Evolutionary conservation across 1,140 invertebrate genomes (phyloP).

Genomic region (Vollenhovia emeryi): DNA sequence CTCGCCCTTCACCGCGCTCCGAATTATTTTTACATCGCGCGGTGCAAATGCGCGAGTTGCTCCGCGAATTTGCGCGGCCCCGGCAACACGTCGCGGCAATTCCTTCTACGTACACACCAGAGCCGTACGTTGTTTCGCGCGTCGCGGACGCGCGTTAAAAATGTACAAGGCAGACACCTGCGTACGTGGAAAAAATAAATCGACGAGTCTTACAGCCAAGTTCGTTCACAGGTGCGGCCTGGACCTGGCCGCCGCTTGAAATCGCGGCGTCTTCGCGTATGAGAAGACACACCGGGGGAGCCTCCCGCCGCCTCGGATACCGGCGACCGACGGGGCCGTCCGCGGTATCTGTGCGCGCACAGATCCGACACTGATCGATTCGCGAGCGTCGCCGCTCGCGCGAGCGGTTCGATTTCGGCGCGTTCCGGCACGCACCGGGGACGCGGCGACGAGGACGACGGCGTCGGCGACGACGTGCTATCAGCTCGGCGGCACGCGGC

Average conservation of each 20-base stretch:
- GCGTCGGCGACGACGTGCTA: slow-evolving; percentile 41
- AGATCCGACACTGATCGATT: slow-evolving; percentile 3
- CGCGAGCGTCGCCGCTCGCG: slow-evolving; percentile 1
- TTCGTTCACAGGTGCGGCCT: background rate
- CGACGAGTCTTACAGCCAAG: background rate
- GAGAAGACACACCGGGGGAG: too few relatives aligned
- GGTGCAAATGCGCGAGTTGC: background rate
- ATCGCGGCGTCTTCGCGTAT: background rate
- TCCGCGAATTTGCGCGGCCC: background rate
- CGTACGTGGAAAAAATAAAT: background rate
- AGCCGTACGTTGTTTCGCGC: background rate
- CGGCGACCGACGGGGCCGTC: too few relatives aligned
- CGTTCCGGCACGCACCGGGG: slow-evolving; percentile 29
- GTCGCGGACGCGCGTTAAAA: background rate
- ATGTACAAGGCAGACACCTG: too few relatives aligned
- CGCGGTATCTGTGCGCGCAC: background rate
- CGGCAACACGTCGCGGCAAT: background rate
- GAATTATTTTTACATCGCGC: slow-evolving; percentile 39
- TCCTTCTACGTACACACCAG: background rate
- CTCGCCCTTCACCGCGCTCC: slow-evolving; percentile 12
- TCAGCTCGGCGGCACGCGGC: slow-evolving; percentile 67
- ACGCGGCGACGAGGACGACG: slow-evolving; percentile 5
- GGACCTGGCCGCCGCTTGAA: background rate
- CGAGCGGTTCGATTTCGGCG: background rate
- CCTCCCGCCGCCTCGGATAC: too few relatives aligned